These are phyloP conservation scores for Rhincodon typus DNA, from an alignment of 2,797 vertebrate species.

Conservation along the genomic window DNA sequence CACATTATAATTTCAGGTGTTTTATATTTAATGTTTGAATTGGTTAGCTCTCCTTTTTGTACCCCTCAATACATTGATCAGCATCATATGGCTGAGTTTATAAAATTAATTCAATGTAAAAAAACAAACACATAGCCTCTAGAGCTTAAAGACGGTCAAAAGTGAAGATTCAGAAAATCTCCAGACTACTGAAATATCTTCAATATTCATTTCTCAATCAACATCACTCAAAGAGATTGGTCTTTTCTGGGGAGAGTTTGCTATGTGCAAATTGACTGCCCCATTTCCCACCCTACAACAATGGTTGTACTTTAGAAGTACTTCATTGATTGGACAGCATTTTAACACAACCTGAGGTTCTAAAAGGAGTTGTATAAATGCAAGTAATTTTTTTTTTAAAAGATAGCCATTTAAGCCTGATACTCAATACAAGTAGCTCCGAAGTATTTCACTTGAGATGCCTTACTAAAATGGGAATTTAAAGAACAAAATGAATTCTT, in stretches of 20 bases:
- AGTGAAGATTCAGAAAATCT: constrained; percentile 90
- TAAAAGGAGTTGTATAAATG: neutral
- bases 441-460: neutral
- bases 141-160: constrained; percentile 95
- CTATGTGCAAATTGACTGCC: neutral
- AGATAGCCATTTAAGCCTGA: neutral
- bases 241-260: neutral
- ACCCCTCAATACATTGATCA: neutral
- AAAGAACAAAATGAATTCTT: neutral
- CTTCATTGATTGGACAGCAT: neutral
- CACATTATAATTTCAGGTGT: neutral
- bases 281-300: neutral
- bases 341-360: neutral
- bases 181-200: neutral
- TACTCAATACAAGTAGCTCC: neutral
- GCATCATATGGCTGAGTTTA: neutral
- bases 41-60: neutral
- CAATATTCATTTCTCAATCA: neutral
- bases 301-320: neutral
- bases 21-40: neutral
- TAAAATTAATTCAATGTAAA: constrained; percentile 49
- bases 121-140: constrained; percentile 42
- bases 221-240: neutral
- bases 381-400: neutral
- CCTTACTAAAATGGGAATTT: neutral